phyloP scores from a whole-genome alignment of 2,113 vertebrate genomes.

The Lota lota region DNA sequence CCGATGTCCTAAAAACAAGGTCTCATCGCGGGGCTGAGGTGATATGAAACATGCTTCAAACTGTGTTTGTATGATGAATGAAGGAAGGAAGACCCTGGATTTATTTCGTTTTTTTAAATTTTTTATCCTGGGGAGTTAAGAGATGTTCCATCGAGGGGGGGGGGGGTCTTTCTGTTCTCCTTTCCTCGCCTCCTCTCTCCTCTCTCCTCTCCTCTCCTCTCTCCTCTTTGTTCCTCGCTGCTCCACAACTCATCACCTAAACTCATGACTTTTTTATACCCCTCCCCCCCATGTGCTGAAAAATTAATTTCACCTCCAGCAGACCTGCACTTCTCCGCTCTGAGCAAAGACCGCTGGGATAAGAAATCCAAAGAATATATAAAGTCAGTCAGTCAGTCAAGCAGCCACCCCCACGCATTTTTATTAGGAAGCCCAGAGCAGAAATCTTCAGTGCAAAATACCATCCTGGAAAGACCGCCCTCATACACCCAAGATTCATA shows the following conservation, averaged over 20 bases:
- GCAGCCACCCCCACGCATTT: slow-evolving; percentile 22
- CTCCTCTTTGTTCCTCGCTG: neutral
- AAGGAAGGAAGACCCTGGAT: slow-evolving; percentile 29
- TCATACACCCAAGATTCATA: too few relatives aligned
- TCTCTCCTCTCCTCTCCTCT: slow-evolving; percentile 48
- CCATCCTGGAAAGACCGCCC: too few relatives aligned
- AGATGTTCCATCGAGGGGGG: slow-evolving; percentile 43
- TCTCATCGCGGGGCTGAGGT: too few relatives aligned
- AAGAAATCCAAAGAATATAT: slow-evolving; percentile 46
- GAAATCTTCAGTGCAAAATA: too few relatives aligned
- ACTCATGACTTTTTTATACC: slow-evolving; percentile 71
- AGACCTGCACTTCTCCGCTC: slow-evolving; percentile 63
- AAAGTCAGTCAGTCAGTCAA: slow-evolving; percentile 41
- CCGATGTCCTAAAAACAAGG: slow-evolving; percentile 40
- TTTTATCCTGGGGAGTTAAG: too few relatives aligned
- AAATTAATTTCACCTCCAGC: slow-evolving; percentile 73
- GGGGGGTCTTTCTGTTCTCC: slow-evolving; percentile 46
- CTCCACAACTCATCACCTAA: slow-evolving; percentile 62
- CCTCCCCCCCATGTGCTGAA: slow-evolving; percentile 52
- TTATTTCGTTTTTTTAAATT: too few relatives aligned
- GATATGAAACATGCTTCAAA: slow-evolving; percentile 56
- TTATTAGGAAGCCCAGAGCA: too few relatives aligned
- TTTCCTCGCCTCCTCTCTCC: slow-evolving; percentile 25
- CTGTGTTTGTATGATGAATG: slow-evolving; percentile 68
- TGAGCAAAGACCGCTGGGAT: slow-evolving; percentile 43